Percentiles rank a stretch among this genome's conserved stretches.
phyloP scores from a whole-genome alignment of 2,888 invertebrate species.

The Lithosia quadra region DNA sequence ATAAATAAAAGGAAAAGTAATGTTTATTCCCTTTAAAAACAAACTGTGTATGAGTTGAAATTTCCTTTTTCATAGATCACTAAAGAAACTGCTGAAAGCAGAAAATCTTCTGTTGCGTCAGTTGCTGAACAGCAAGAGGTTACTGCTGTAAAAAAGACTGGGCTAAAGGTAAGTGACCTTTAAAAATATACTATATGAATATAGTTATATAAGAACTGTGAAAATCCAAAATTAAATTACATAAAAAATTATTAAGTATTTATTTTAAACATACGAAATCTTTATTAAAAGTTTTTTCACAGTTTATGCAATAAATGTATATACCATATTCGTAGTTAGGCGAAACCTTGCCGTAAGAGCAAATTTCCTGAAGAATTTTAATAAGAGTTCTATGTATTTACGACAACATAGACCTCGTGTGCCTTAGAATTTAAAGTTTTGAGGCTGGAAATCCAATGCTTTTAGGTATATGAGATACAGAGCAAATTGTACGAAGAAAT shows the following conservation, averaged over 20 bases:
- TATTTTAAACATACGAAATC: too few relatives aligned
- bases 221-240: slow-evolving; percentile 8
- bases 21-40: background rate
- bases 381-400: slow-evolving; percentile 20
- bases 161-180: slow-evolving; percentile 69
- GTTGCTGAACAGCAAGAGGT: slow-evolving; percentile 78
- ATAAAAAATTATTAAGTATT: too few relatives aligned
- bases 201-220: background rate
- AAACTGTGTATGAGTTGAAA: background rate
- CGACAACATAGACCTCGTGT: slow-evolving; percentile 28
- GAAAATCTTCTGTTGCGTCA: slow-evolving; percentile 80
- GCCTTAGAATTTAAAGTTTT: slow-evolving; percentile 24
- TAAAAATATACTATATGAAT: background rate
- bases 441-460: slow-evolving; percentile 37
- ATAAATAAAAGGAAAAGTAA: background rate
- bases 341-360: slow-evolving; percentile 37
- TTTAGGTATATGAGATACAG: slow-evolving; percentile 25
- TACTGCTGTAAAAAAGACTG: slow-evolving; percentile 72
- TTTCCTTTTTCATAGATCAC: slow-evolving; percentile 64
- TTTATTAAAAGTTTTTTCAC: slow-evolving; percentile 6
- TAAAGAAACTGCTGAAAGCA: slow-evolving; percentile 82
- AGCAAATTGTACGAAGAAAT: slow-evolving; percentile 11
- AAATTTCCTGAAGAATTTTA: slow-evolving; percentile 25
- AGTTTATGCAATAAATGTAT: background rate
- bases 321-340: slow-evolving; percentile 25